Conservation (phyloP, 2,888 invertebrate genomes). For the Ceramica pisi region DNA sequence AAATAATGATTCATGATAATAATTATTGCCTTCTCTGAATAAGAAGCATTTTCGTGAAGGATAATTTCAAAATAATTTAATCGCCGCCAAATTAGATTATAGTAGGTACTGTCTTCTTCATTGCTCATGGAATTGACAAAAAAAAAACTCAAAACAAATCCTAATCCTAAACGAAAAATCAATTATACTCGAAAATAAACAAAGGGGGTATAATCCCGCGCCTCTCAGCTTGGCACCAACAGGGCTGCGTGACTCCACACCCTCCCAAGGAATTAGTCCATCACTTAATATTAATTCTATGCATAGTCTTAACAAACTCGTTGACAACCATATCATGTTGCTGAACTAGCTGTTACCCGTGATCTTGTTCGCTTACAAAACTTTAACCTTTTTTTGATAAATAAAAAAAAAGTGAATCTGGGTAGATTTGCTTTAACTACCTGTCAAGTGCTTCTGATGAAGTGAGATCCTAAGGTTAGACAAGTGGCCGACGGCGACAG, state of each 20-base stretch:
- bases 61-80: too few relatives aligned
- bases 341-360: slow-evolving; percentile 7
- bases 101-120: too few relatives aligned
- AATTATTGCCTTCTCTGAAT: too few relatives aligned
- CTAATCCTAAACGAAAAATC: slow-evolving; percentile 29
- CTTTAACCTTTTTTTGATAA: neutral
- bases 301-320: slow-evolving; percentile 55
- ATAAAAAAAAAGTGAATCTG: neutral
- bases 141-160: slow-evolving; percentile 3
- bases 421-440: too few relatives aligned
- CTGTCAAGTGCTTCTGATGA: too few relatives aligned
- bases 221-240: slow-evolving; percentile 46
- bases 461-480: too few relatives aligned
- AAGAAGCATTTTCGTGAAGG: too few relatives aligned
- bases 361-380: neutral
- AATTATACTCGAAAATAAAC: slow-evolving; percentile 34
- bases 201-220: slow-evolving; percentile 46
- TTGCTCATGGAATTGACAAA: too few relatives aligned
- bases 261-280: slow-evolving; percentile 72
- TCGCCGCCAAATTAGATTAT: too few relatives aligned
- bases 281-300: slow-evolving; percentile 75
- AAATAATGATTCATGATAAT: too few relatives aligned
- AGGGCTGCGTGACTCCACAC: slow-evolving; percentile 76
- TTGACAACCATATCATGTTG: slow-evolving; percentile 53
- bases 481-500: too few relatives aligned